A percentile compares a stretch with the other conserved stretches of the same genome.
These are phyloP conservation scores for Ceratosolen solmsi DNA, from an alignment of 1,140 invertebrate species.

Conservation along the genomic window DNA sequence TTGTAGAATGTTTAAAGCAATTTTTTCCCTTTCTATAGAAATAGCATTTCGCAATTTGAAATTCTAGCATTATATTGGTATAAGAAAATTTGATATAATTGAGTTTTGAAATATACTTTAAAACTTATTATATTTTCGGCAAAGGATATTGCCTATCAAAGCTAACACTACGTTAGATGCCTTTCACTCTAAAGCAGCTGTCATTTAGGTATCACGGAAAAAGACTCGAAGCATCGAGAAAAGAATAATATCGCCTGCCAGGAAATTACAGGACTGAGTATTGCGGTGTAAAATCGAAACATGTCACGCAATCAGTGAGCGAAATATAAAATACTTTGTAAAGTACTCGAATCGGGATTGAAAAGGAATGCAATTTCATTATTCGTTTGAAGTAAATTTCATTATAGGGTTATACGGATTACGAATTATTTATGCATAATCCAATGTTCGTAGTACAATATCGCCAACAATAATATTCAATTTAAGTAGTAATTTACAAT, in stretches of 20 bases:
- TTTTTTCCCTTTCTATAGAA: background rate
- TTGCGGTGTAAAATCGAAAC: constrained; percentile 43
- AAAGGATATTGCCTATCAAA: constrained; percentile 36
- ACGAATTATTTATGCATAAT: background rate
- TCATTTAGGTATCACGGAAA: constrained; percentile 23
- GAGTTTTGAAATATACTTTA: constrained; percentile 14
- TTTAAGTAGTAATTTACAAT: no score
- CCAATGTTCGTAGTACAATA: no score
- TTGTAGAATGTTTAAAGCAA: background rate
- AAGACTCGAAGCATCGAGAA: constrained; percentile 39
- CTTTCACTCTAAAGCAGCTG: constrained; percentile 30
- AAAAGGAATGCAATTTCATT: constrained; percentile 27
- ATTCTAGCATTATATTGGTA: background rate
- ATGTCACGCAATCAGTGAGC: constrained; percentile 28
- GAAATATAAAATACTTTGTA: constrained; percentile 19
- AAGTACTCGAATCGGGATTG: constrained; percentile 12
- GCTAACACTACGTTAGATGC: background rate
- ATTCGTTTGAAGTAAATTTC: constrained; percentile 22
- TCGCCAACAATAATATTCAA: no score
- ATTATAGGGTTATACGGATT: background rate
- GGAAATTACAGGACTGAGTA: constrained; percentile 44
- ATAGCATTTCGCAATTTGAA: background rate
- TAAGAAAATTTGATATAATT: constrained; percentile 17
- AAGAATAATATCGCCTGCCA: constrained; percentile 47
- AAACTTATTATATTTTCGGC: background rate